Evolutionary conservation across 2,888 invertebrate genomes (phyloP).

Genomic region (Euplexia lucipara): DNA sequence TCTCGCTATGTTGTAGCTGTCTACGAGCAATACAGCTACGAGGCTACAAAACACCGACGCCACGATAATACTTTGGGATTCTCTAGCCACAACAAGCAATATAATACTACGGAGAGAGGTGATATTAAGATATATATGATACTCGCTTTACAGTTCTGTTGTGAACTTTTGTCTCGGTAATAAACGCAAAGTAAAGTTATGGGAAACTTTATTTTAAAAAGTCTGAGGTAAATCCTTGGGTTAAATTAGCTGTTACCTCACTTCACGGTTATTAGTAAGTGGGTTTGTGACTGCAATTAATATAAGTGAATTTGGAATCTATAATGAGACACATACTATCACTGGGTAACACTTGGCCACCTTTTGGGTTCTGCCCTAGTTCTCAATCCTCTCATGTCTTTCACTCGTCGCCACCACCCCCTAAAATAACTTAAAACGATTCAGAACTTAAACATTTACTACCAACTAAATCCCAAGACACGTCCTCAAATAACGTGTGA

Average conservation of each 20-base stretch:
- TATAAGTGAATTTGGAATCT: not conserved
- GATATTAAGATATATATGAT: not conserved
- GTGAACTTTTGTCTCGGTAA: no score
- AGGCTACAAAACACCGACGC: not conserved
- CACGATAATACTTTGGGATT: no score
- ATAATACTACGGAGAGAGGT: not conserved
- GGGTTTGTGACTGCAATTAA: no score
- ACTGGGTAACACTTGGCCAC: not conserved
- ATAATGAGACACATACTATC: not conserved
- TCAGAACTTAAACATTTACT: conserved; percentile 21
- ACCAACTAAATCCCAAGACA: conserved; percentile 38
- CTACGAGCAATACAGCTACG: not conserved
- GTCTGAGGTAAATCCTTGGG: no score
- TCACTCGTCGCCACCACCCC: not conserved
- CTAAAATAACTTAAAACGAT: conserved; percentile 22
- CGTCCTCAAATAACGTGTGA: conserved; percentile 57
- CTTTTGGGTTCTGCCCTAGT: not conserved
- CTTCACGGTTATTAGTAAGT: no score
- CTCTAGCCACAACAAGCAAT: not conserved
- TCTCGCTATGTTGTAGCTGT: not conserved
- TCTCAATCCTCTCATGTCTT: conserved; percentile 1
- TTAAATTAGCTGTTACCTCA: no score
- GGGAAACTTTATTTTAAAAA: no score
- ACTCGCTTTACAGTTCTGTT: not conserved
- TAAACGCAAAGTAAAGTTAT: no score